These are phyloP conservation scores for Chauna torquata DNA, from an alignment of 2,113 vertebrate species.

Conservation along the genomic window DNA sequence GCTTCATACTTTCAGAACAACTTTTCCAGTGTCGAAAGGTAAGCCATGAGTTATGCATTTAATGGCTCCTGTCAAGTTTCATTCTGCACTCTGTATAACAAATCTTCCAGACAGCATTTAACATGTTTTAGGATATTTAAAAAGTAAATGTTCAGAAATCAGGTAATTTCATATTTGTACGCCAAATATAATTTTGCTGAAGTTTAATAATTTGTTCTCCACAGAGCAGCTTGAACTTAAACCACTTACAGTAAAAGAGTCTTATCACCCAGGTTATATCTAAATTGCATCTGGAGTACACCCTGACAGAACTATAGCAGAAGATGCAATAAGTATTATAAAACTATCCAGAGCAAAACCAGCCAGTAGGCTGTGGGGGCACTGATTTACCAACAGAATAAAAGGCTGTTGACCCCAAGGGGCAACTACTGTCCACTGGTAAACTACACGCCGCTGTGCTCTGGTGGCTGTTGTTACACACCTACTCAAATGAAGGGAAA, in stretches of 20 bases:
- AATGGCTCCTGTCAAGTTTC: neutral
- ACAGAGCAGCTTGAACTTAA: neutral
- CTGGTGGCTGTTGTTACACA: neutral
- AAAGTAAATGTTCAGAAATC: neutral
- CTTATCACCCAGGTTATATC: neutral
- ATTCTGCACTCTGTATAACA: neutral
- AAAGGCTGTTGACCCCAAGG: neutral
- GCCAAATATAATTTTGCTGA: neutral
- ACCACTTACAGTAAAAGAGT: neutral
- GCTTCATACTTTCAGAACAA: neutral
- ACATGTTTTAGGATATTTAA: neutral
- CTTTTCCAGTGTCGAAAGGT: neutral
- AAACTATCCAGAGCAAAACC: neutral
- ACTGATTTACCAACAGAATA: neutral
- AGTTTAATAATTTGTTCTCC: neutral
- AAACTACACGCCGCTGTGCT: neutral
- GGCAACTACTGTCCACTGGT: neutral
- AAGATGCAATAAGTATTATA: neutral
- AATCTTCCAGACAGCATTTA: neutral
- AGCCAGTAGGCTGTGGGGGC: neutral
- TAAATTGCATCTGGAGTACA: neutral
- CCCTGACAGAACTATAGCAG: neutral
- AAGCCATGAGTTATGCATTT: neutral
- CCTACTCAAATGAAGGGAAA: neutral
- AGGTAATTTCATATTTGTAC: neutral